phyloP scores from a whole-genome alignment of 2,113 vertebrate species.

The Gasterosteus nipponicus region DNA sequence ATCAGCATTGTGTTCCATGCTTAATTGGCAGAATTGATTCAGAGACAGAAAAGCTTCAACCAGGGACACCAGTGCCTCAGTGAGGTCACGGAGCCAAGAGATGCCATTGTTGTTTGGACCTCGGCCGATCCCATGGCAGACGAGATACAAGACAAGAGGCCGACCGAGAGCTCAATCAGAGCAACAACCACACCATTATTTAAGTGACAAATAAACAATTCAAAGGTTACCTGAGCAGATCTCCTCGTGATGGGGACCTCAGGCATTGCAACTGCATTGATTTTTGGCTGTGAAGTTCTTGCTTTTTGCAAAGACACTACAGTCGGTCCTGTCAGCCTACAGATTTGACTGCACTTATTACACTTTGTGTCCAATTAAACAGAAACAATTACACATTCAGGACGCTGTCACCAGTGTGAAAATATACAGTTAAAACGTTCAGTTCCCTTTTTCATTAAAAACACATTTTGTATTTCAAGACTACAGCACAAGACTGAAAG shows the following conservation, averaged over 20 bases:
- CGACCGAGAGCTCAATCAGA: conserved; percentile 26
- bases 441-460: conserved; percentile 3
- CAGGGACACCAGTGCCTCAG: conserved; percentile 45
- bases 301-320: neutral
- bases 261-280: neutral
- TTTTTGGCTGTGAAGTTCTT: neutral
- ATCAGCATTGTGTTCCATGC: conserved; percentile 66
- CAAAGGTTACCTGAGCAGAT: neutral
- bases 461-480: neutral
- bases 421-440: neutral
- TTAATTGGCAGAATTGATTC: conserved; percentile 76
- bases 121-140: conserved; percentile 53
- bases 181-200: conserved; percentile 12
- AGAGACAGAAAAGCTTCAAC: conserved; percentile 63
- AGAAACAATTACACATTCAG: neutral
- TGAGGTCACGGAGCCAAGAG: conserved; percentile 60
- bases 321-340: neutral
- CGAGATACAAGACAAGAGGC: conserved; percentile 44
- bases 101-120: conserved; percentile 61
- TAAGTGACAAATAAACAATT: conserved; percentile 21
- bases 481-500: neutral
- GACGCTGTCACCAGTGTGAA: conserved; percentile 2
- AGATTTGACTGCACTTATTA: neutral
- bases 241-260: neutral
- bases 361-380: neutral